Conservation (phyloP, 2,888 invertebrate species). For the Leptogaster cylindrica region DNA sequence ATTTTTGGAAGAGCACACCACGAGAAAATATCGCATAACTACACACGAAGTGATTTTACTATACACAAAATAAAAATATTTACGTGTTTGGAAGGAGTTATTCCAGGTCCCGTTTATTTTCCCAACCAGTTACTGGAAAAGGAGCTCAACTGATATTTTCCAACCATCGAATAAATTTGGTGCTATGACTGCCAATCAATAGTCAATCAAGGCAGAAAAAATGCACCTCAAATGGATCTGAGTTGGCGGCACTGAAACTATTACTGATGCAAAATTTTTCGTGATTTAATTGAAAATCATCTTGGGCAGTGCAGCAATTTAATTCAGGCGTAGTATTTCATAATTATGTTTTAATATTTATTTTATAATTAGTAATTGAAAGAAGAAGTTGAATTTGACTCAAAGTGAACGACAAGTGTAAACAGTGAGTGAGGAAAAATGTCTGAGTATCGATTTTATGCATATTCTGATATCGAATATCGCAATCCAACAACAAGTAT, state of each 20-base stretch:
- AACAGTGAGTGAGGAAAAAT: constrained; percentile 49
- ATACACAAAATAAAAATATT: background rate
- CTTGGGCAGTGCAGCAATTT: background rate
- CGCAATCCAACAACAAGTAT: constrained; percentile 53
- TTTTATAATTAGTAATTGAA: background rate
- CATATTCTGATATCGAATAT: constrained; percentile 55
- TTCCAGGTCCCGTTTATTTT: background rate
- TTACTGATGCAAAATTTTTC: no score
- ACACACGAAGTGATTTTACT: constrained; percentile 23
- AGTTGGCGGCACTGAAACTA: background rate
- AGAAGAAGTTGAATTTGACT: background rate
- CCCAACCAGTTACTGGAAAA: background rate
- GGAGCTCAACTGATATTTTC: background rate
- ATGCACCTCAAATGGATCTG: background rate
- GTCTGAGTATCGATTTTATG: constrained; percentile 58
- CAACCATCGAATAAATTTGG: background rate
- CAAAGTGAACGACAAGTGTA: background rate
- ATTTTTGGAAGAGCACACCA: no score
- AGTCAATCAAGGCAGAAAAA: background rate
- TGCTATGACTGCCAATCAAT: background rate
- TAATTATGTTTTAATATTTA: no score
- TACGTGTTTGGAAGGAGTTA: background rate
- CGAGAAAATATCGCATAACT: constrained; percentile 35
- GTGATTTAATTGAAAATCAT: background rate
- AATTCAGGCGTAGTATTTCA: no score